Evolutionary conservation across 2,797 vertebrate genomes (phyloP).

Genomic region (Molossus alvarezi): DNA sequence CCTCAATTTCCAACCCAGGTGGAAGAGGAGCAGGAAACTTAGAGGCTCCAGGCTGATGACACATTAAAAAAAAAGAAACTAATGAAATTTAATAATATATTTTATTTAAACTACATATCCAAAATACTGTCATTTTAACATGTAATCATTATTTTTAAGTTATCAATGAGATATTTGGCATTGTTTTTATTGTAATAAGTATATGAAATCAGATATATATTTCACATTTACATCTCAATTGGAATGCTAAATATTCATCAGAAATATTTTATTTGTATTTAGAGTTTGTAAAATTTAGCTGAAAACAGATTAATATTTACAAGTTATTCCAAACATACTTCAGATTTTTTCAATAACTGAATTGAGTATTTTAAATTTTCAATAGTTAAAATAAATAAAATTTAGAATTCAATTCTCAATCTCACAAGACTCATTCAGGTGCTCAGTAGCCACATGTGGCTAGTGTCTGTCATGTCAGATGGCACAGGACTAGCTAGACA

Average conservation of each 20-base stretch:
- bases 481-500: background rate
- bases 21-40: background rate
- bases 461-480: background rate
- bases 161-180: slow-evolving; percentile 11
- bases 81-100: slow-evolving; percentile 44
- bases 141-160: background rate
- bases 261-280: slow-evolving; percentile 12
- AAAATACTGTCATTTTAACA: background rate
- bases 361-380: slow-evolving; percentile 28
- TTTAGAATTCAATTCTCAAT: slow-evolving; percentile 16
- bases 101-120: background rate
- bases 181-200: slow-evolving; percentile 44
- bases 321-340: background rate
- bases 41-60: slow-evolving; percentile 4
- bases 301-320: slow-evolving; percentile 40
- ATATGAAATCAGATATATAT: slow-evolving; percentile 4
- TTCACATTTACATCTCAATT: background rate
- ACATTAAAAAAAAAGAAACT: slow-evolving; percentile 26
- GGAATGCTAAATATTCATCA: slow-evolving; percentile 10
- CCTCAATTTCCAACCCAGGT: slow-evolving; percentile 10
- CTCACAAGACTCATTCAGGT: slow-evolving; percentile 20
- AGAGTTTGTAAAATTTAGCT: slow-evolving; percentile 50
- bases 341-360: slow-evolving; percentile 38
- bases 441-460: background rate
- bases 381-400: slow-evolving; percentile 17